phyloP scores from a whole-genome alignment of 2,113 vertebrate species.

The Podilymbus podiceps region DNA sequence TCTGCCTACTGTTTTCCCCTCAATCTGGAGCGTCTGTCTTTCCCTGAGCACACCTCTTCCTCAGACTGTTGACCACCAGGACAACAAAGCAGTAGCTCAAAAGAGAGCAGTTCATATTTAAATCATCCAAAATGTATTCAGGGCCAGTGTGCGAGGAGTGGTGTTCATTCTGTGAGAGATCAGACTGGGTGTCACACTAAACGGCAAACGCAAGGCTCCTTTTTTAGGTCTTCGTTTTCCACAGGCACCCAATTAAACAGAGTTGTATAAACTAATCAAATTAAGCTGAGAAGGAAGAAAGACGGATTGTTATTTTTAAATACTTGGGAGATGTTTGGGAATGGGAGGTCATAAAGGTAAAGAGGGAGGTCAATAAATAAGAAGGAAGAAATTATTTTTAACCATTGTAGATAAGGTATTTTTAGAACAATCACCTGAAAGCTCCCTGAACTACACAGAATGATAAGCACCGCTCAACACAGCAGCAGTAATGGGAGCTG shows the following conservation, averaged over 20 bases:
- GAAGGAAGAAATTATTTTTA: slow-evolving; percentile 50
- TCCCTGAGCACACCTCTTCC: neutral
- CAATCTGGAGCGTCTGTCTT: neutral
- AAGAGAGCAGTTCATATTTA: neutral
- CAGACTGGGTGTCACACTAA: neutral
- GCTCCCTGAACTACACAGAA: neutral
- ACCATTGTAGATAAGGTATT: slow-evolving; percentile 42
- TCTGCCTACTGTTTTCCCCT: neutral
- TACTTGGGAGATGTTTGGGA: neutral
- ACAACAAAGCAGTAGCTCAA: neutral
- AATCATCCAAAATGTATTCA: neutral
- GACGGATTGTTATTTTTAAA: slow-evolving; percentile 12
- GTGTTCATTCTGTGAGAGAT: neutral
- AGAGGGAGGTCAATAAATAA: slow-evolving; percentile 42
- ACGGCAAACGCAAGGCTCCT: neutral
- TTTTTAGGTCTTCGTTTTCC: neutral
- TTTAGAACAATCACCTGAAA: slow-evolving; percentile 62
- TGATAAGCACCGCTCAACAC: slow-evolving; percentile 11
- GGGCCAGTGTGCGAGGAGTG: neutral
- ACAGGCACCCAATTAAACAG: neutral
- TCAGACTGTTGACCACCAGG: neutral
- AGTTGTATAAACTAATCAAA: neutral
- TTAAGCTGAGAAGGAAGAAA: neutral
- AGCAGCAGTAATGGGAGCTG: neutral
- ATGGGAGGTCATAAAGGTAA: slow-evolving; percentile 2